A percentile compares a stretch with the other conserved stretches of the same genome.
phyloP scores from a whole-genome alignment of 2,888 invertebrate species.

The Leucoma salicis region DNA sequence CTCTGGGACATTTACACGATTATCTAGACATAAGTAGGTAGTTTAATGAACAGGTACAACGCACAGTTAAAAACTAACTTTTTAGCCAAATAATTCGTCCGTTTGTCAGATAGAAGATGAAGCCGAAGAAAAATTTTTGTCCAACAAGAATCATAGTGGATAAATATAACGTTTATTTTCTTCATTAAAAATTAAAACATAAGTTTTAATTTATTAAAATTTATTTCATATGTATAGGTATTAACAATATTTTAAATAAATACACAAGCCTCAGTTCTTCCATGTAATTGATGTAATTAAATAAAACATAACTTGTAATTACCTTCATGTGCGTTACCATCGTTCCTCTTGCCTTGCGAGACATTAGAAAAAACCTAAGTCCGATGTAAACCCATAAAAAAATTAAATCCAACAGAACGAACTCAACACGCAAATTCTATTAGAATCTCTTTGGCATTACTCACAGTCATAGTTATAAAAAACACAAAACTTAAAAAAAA shows the following conservation, averaged over 20 bases:
- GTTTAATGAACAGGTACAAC: too few species aligned
- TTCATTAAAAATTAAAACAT: too few species aligned
- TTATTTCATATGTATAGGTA: too few species aligned
- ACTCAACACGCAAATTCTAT: slow-evolving; percentile 62
- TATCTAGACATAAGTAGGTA: too few species aligned
- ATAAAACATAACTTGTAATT: slow-evolving; percentile 22
- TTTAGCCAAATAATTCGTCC: too few species aligned
- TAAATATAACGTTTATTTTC: too few species aligned
- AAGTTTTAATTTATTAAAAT: too few species aligned
- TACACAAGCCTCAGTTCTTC: too few species aligned
- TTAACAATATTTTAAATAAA: too few species aligned
- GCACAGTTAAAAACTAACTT: too few species aligned
- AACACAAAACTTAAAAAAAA: slow-evolving; percentile 42
- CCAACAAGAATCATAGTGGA: neutral
- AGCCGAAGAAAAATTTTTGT: neutral
- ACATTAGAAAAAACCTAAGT: slow-evolving; percentile 61
- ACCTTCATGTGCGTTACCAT: slow-evolving; percentile 76
- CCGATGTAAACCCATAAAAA: slow-evolving; percentile 41
- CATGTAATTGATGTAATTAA: neutral
- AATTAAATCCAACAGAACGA: slow-evolving; percentile 46
- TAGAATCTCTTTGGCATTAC: slow-evolving; percentile 74
- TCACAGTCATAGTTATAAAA: slow-evolving; percentile 42
- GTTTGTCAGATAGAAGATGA: too few species aligned
- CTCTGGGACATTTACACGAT: too few species aligned
- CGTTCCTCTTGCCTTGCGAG: slow-evolving; percentile 68